Base-by-base conservation (phyloP, 2,113 vertebrate genomes). In the Zingel zingel region DNA sequence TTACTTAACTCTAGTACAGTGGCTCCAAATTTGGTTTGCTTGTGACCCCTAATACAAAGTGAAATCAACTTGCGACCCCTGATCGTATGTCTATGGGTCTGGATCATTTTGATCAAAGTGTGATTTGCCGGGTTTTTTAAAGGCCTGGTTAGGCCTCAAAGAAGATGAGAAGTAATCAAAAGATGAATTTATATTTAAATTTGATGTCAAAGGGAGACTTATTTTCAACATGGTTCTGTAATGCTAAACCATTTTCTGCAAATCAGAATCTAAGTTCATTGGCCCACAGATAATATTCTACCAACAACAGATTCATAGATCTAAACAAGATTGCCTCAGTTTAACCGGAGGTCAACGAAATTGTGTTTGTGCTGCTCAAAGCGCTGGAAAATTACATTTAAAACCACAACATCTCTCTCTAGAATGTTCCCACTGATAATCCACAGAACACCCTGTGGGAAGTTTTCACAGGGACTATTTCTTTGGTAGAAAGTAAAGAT, bases 401-500 rank as follows among this genome's bases (percentile, higher is more conserved):
- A 56, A 50, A 59, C 12, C 19, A 2, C 8, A 23, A 14, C 27
- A 48, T 30, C 36, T 72, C 53, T 27, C 19, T 27, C 12, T 10
- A 16, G 51, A 16, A 27, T 27, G 50, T 54, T 23, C 13, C 30
- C 27, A 15, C 27, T 53, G 14, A 65, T 43, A 30, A 45, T 47
- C 51, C 23, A 36, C 72, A 73, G 51, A 54, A 39, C 13, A 10
- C 33, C n/a, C 30, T 16, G 51, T 56, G 51, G 51, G 25, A 56
- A 23, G 30, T 23, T 71, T 57, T 71, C 21, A 47, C 14, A 19
- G 7, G 39, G 43, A 59, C 70, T 48, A 50, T 74, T 61, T 74
- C 25, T 19, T 61, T 14, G 19, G 57, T n/a, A 16, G 43, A 61
- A 33, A 61, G 18, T 61, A 33, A 45, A 43, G 10, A 43, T 43